Percentiles rank a stretch among this genome's conserved stretches.
phyloP scores from a whole-genome alignment of 2,888 invertebrate species.

The Leptopilina drosophilae region DNA sequence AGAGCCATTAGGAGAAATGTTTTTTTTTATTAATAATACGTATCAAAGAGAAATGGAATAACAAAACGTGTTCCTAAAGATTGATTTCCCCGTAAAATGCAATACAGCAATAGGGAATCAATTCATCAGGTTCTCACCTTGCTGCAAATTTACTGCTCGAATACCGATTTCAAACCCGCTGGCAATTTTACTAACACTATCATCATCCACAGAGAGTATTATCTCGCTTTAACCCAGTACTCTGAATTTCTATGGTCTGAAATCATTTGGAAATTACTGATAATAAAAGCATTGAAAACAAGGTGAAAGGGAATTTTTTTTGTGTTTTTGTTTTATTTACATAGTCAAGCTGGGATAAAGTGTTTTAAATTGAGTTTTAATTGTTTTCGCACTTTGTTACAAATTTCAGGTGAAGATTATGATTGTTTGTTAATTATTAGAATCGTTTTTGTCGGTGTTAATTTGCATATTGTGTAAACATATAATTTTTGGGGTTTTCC shows the following conservation, averaged over 20 bases:
- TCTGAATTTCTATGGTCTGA: conserved; percentile 2
- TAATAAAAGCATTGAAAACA: neutral
- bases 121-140: conserved; percentile 26
- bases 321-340: no score
- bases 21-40: neutral
- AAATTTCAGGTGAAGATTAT: no score
- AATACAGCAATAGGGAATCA: neutral
- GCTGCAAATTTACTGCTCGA: conserved; percentile 18
- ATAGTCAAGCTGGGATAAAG: no score
- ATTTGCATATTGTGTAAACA: no score
- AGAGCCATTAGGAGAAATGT: neutral
- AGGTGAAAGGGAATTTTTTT: no score
- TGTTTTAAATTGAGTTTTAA: no score
- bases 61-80: neutral
- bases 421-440: no score
- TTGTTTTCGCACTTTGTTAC: no score
- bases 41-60: conserved; percentile 15
- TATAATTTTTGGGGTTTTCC: no score
- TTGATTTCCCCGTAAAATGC: conserved; percentile 1
- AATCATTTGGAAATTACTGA: neutral
- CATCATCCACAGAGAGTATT: neutral
- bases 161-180: conserved; percentile 8
- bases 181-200: conserved; percentile 8
- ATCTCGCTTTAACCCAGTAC: neutral
- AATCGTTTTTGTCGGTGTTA: no score